Evolutionary conservation across 1,140 invertebrate species (phyloP).

Genomic region (Frieseomelitta varia): DNA sequence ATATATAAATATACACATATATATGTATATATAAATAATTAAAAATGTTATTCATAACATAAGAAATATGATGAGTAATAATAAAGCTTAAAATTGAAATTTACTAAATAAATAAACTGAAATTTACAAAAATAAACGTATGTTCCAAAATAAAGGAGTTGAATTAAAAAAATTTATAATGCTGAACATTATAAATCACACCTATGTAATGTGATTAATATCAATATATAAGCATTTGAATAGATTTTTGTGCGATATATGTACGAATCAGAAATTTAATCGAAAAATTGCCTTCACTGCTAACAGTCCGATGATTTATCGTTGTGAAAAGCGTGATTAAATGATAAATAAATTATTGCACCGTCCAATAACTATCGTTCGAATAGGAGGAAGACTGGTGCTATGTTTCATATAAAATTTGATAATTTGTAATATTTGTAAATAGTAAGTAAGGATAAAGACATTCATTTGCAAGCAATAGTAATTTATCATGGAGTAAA

Average conservation of each 20-base stretch:
- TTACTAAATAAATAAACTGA: too few species aligned
- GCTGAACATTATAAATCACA: neutral
- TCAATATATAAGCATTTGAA: constrained; percentile 12
- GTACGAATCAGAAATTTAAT: constrained; percentile 11
- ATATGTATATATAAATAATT: neutral
- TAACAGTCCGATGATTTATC: neutral
- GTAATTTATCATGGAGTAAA: constrained; percentile 45
- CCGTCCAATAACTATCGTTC: neutral
- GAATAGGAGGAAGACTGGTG: neutral
- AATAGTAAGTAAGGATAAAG: neutral
- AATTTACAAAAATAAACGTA: too few species aligned
- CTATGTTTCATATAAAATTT: neutral
- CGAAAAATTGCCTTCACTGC: neutral
- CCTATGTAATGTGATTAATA: neutral
- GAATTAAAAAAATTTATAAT: neutral
- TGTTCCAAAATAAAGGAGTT: too few species aligned
- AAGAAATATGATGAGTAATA: neutral
- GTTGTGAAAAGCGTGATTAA: neutral
- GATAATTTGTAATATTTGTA: neutral
- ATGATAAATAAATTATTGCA: neutral
- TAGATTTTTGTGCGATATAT: constrained; percentile 11
- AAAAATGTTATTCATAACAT: neutral
- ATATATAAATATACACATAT: too few species aligned
- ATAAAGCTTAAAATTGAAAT: too few species aligned
- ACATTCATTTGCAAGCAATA: constrained; percentile 15